Base-by-base conservation (phyloP, 30 jellyfish, hydroid and myxozoan species). In the Aurelia aurita complex sp. Pacific region DNA sequence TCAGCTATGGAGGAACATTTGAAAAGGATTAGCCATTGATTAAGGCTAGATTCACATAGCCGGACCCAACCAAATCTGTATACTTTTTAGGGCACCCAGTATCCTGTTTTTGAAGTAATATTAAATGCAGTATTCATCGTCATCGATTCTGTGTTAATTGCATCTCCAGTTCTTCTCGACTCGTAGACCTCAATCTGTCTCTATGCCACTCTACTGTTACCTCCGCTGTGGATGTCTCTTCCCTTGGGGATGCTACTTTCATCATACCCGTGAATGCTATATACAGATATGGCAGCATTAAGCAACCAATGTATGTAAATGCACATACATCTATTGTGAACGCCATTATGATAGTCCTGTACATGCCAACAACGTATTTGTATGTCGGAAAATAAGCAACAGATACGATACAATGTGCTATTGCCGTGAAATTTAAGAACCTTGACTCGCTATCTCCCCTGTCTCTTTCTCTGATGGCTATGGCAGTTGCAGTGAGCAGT, bases 311-410 rank as follows among this genome's bases (percentile, higher is more conserved):
- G 79, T 80, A 92, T 9, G 85, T 78, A 73, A 73, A 92, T 7
- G 97, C 98, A 46, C 79, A 87, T 32, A 89, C 88, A 59, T 77
- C 91, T 12, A 73, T 66, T n/a, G 96, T 88, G 36, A 87, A 72
- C 55, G 94, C 88, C 88, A 83, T 52, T 4, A 92, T 91, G 52
- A 92, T 75, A 5, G 89, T 73, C 83, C 73, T 88, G 82, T 81
- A 92, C 34, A 73, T 76, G 14, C 91, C 96, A 29, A 64, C 53
- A 6, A 88, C 98, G 55, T 73, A 82, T 16, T 84, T 81, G 69
- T 75, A 83, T 32, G 98, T 80, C 11, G 91, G 85, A 15, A 82
- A 43, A 76, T 32, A 88, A 2, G 97, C 98, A 16, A 77, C 89
- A 15, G 77, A 86, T 10, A 92, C 84, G 18, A 92, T 81, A 77